A percentile compares a stretch with the other conserved stretches of the same genome.
Conservation (phyloP, 23 tunicate genomes). For the Styela plicata region DNA sequence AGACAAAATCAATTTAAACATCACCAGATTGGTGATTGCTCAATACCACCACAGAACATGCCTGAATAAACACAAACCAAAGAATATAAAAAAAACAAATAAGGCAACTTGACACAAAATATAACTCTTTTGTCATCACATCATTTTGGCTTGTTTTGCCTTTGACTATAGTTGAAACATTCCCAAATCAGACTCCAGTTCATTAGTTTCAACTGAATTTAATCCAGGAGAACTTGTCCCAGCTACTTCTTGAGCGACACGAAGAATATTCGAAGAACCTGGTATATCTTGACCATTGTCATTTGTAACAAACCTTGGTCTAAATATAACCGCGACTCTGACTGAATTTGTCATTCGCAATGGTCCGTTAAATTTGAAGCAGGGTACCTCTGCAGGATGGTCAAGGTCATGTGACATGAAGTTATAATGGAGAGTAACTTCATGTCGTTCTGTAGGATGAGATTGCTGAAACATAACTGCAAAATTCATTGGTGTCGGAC, state of each 20-base stretch:
- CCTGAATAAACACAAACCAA: no score
- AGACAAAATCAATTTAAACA: no score
- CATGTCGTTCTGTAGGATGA: slow-evolving; percentile 18
- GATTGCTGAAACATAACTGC: slow-evolving; percentile 37
- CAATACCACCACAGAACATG: no score
- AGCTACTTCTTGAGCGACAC: neutral
- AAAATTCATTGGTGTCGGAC: slow-evolving; percentile 77
- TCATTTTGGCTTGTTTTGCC: no score
- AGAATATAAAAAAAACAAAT: no score
- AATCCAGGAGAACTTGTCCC: neutral
- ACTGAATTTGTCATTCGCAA: slow-evolving; percentile 40
- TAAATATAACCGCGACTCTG: slow-evolving; percentile 68
- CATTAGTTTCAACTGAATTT: neutral
- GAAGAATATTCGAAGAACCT: neutral
- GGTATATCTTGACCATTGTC: neutral
- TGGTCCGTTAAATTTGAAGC: slow-evolving; percentile 61
- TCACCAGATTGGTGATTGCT: no score
- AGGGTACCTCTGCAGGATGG: slow-evolving; percentile 85
- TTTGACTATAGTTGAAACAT: neutral
- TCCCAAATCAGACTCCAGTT: neutral
- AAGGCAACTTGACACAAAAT: no score
- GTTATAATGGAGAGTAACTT: slow-evolving; percentile 17
- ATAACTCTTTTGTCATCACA: no score
- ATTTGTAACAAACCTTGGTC: slow-evolving; percentile 42
- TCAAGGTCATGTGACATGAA: slow-evolving; percentile 48